phyloP scores from a whole-genome alignment of 2,797 vertebrate species.

The Amniataba percoides region DNA sequence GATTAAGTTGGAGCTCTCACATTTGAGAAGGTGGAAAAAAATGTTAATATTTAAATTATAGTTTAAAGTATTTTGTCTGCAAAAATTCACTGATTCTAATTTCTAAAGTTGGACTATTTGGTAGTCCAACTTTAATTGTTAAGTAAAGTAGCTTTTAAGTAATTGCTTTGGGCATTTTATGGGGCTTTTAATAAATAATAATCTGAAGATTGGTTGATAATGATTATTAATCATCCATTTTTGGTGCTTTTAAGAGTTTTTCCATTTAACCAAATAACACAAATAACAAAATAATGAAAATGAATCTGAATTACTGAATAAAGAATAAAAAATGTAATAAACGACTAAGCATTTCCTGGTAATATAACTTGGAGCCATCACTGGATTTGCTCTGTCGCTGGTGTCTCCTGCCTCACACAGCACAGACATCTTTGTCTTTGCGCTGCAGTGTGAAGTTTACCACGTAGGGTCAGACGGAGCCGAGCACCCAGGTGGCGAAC shows the following conservation, averaged over 20 bases:
- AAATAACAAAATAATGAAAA: not conserved
- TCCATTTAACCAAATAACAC: too few species aligned
- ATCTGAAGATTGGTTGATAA: too few species aligned
- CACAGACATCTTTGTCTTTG: conserved; percentile 12
- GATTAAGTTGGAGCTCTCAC: too few species aligned
- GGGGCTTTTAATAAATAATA: too few species aligned
- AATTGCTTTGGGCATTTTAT: too few species aligned
- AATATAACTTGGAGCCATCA: not conserved
- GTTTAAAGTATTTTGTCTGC: too few species aligned
- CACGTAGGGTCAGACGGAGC: conserved; percentile 32
- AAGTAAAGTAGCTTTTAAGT: too few species aligned
- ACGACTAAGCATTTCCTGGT: not conserved
- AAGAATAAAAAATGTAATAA: not conserved
- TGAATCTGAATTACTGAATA: not conserved
- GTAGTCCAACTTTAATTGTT: too few species aligned
- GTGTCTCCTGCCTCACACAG: not conserved
- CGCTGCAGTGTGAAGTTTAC: conserved; percentile 38
- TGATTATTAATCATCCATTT: too few species aligned
- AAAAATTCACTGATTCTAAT: not conserved
- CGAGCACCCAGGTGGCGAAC: conserved; percentile 45
- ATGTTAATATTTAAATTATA: too few species aligned
- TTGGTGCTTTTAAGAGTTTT: too few species aligned
- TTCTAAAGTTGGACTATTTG: too few species aligned
- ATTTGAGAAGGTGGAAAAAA: not conserved
- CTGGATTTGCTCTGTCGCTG: not conserved